Percentiles rank a stretch among this genome's conserved stretches.
These are phyloP conservation scores for Diarsia brunnea DNA, from an alignment of 2,888 invertebrate genomes.

Conservation along the genomic window DNA sequence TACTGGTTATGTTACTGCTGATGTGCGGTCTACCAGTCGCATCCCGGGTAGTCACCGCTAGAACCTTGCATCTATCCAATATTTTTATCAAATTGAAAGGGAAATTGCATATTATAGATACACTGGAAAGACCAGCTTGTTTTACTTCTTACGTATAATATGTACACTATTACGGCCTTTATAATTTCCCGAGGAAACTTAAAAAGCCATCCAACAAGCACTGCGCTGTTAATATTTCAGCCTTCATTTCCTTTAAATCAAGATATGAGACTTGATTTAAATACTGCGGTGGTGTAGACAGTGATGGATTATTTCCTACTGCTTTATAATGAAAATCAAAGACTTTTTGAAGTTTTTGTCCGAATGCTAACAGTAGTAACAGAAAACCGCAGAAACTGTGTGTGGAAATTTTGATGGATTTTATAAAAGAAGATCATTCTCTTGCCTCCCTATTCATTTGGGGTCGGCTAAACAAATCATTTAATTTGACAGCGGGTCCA, in stretches of 20 bases:
- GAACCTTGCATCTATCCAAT: not conserved
- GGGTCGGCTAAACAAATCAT: too few species aligned
- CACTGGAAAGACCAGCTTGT: not conserved
- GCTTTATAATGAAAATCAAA: not conserved
- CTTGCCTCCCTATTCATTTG: too few species aligned
- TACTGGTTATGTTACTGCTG: not conserved
- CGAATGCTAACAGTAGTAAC: not conserved
- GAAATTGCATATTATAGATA: not conserved
- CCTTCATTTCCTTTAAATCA: slow-evolving; percentile 36
- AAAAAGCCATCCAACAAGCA: slow-evolving; percentile 9
- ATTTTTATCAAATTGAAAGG: not conserved
- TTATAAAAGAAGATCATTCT: not conserved
- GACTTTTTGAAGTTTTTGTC: not conserved
- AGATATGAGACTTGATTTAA: slow-evolving; percentile 22
- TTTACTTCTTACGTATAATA: not conserved
- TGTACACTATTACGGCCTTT: not conserved
- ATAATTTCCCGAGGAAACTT: slow-evolving; percentile 46
- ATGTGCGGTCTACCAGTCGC: not conserved
- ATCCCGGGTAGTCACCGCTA: not conserved
- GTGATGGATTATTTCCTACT: slow-evolving; percentile 36
- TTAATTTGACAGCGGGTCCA: too few species aligned
- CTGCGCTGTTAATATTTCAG: slow-evolving; percentile 21
- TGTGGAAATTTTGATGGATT: not conserved
- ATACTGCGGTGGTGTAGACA: slow-evolving; percentile 13
- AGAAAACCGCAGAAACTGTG: not conserved